Evolutionary conservation across 2,113 vertebrate genomes (phyloP).

Genomic region (Pheucticus melanocephalus): DNA sequence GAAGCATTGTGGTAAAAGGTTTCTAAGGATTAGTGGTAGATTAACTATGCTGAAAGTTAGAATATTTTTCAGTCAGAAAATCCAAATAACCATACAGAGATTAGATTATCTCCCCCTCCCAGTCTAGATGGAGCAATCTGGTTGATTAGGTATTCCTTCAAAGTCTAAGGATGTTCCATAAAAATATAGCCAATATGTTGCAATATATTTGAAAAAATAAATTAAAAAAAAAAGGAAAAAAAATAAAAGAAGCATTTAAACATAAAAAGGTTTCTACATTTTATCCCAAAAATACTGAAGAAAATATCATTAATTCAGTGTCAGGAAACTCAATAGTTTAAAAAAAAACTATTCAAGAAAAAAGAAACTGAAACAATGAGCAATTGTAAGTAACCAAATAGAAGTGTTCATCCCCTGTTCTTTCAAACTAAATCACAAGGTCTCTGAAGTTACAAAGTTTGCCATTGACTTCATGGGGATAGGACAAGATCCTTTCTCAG

Average conservation of each 20-base stretch:
- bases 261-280: neutral
- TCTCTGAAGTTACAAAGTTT: neutral
- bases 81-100: neutral
- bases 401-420: neutral
- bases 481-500: neutral
- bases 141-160: neutral
- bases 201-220: neutral
- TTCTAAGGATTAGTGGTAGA: conserved; percentile 14
- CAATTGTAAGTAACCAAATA: neutral
- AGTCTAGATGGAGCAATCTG: neutral
- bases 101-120: neutral
- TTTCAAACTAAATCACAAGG: neutral
- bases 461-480: neutral
- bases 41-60: conserved; percentile 19
- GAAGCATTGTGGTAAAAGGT: neutral
- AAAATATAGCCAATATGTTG: neutral
- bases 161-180: neutral
- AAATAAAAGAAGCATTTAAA: neutral
- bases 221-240: neutral
- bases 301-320: neutral
- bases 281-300: neutral
- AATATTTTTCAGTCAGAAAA: conserved; percentile 27
- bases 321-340: neutral
- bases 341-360: neutral
- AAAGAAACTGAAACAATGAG: neutral